A percentile compares a stretch with the other conserved stretches of the same genome.
phyloP scores from a whole-genome alignment of 2,888 invertebrate genomes.

The Dascillus cervinus region DNA sequence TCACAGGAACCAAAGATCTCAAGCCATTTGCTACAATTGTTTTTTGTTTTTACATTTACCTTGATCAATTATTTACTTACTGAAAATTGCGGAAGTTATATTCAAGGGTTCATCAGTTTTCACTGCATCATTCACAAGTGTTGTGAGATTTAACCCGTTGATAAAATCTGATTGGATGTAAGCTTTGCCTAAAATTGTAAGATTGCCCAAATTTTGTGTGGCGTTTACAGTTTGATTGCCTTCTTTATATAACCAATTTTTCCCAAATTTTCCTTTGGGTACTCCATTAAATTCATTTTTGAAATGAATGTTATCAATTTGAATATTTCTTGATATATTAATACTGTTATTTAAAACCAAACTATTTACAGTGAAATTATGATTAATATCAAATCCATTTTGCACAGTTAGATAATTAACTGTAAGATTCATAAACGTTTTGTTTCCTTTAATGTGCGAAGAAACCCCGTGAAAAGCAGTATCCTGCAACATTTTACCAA shows the following conservation, averaged over 20 bases:
- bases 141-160: slow-evolving; percentile 34
- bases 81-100: slow-evolving; percentile 40
- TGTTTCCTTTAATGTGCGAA: slow-evolving; percentile 22
- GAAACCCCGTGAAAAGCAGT: slow-evolving; percentile 24
- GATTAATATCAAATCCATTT: too few species aligned
- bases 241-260: slow-evolving; percentile 36
- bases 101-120: slow-evolving; percentile 36
- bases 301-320: slow-evolving; percentile 40
- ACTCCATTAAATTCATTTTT: slow-evolving; percentile 40
- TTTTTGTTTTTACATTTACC: too few species aligned
- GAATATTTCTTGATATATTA: slow-evolving; percentile 25
- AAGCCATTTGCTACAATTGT: slow-evolving; percentile 11
- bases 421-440: slow-evolving; percentile 27
- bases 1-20: slow-evolving; percentile 16
- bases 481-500: slow-evolving; percentile 30
- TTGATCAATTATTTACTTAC: too few species aligned
- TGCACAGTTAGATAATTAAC: slow-evolving; percentile 25
- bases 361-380: too few species aligned
- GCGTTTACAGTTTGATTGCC: slow-evolving; percentile 32
- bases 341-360: too few species aligned
- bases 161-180: slow-evolving; percentile 35
- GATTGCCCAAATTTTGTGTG: slow-evolving; percentile 28
- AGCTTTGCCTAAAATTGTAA: slow-evolving; percentile 33
- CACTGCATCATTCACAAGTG: slow-evolving; percentile 35
- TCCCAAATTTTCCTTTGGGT: slow-evolving; percentile 36